Evolutionary conservation across 2,888 invertebrate species (phyloP).

Genomic region (Pseudanteris insignis): DNA sequence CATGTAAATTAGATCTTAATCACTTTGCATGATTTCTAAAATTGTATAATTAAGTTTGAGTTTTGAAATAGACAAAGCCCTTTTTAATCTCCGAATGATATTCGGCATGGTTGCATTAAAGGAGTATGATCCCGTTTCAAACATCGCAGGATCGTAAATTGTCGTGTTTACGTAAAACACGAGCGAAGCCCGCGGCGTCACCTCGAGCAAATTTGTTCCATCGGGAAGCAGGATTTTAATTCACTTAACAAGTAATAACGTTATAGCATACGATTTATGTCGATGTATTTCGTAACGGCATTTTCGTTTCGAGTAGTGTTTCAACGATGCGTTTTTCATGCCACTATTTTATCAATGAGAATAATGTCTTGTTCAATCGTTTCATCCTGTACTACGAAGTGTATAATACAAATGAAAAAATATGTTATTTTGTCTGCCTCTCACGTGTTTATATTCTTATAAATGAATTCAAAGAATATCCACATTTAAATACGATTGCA

Average conservation of each 20-base stretch:
- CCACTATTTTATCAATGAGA: conserved; percentile 17
- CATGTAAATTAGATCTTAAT: too few species aligned
- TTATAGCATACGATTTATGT: conserved; percentile 38
- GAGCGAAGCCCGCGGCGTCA: conserved; percentile 21
- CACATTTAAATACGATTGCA: too few species aligned
- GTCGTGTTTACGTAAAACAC: conserved; percentile 38
- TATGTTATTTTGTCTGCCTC: too few species aligned
- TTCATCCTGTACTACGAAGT: too few species aligned
- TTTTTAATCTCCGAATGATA: conserved; percentile 25
- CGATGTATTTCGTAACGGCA: conserved; percentile 9
- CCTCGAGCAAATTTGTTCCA: conserved; percentile 31
- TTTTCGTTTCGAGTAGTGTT: conserved; percentile 7
- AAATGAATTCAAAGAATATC: too few species aligned
- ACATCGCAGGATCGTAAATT: conserved; percentile 28
- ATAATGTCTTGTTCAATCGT: too few species aligned
- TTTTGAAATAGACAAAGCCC: conserved; percentile 25
- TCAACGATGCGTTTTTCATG: conserved; percentile 17
- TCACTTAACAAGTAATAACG: conserved; percentile 42
- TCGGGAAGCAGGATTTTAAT: conserved; percentile 33
- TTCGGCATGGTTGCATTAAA: conserved; percentile 20
- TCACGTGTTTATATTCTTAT: too few species aligned
- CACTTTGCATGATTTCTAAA: conserved; percentile 6
- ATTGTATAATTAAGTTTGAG: conserved; percentile 17
- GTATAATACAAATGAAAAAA: too few species aligned
- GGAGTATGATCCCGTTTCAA: conserved; percentile 27